Conservation (phyloP, 2,797 vertebrate species). For the Pangasius krempfi region DNA sequence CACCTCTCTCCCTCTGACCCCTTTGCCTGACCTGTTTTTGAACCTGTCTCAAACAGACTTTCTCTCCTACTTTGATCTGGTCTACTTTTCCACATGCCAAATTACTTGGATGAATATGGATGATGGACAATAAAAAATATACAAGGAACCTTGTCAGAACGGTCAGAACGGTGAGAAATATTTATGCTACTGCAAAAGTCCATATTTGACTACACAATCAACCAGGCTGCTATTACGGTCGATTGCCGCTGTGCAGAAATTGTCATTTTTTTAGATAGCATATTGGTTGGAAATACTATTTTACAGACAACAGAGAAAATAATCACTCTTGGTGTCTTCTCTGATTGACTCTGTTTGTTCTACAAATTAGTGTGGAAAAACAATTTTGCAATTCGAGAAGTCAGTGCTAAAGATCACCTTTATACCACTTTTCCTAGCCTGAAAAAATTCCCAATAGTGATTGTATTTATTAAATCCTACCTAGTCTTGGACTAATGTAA, state of each 20-base stretch:
- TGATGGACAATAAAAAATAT: constrained; percentile 7
- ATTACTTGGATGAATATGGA: constrained; percentile 34
- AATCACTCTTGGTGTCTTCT: constrained; percentile 26
- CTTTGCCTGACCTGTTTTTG: constrained; percentile 42
- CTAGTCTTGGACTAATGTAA: no score
- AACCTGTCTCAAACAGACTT: constrained; percentile 38
- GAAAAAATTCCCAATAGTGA: no score
- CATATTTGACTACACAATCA: constrained; percentile 36
- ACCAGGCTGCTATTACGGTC: constrained; percentile 24
- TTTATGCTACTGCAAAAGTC: constrained; percentile 18
- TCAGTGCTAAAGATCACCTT: no score
- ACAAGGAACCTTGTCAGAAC: constrained; percentile 19
- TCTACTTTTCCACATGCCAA: constrained; percentile 36
- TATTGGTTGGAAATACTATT: constrained; percentile 46
- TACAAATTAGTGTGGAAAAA: neutral
- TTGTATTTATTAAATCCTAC: no score
- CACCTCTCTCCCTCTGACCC: constrained; percentile 20
- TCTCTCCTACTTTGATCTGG: constrained; percentile 36
- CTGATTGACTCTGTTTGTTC: constrained; percentile 39
- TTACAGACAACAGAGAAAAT: constrained; percentile 29
- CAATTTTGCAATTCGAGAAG: neutral
- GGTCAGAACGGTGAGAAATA: constrained; percentile 27
- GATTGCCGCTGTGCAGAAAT: neutral
- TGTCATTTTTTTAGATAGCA: neutral
- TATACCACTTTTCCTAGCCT: no score